A percentile compares a stretch with the other conserved stretches of the same genome.
Conservation (phyloP, 2,113 vertebrate genomes). For the Macaca fascicularis region DNA sequence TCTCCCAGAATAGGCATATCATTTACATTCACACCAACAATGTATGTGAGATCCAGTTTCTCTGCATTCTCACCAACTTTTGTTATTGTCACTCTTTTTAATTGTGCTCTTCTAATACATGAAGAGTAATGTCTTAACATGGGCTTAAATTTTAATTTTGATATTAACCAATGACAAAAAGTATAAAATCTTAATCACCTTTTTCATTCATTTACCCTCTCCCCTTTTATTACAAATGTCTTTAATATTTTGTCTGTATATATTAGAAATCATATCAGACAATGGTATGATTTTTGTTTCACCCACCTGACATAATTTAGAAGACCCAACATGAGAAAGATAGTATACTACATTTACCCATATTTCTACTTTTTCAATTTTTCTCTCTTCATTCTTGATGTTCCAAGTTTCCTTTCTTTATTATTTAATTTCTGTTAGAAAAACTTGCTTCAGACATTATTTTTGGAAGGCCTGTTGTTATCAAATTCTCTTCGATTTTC, state of each 20-base stretch:
- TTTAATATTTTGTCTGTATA: background rate
- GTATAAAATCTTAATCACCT: background rate
- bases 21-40: background rate
- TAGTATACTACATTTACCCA: background rate
- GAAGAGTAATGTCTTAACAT: background rate
- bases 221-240: background rate
- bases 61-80: background rate
- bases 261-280: background rate
- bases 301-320: background rate
- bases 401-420: background rate
- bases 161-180: background rate
- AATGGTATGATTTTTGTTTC: background rate
- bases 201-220: background rate
- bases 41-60: too few relatives aligned
- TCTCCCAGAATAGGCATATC: background rate
- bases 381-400: background rate
- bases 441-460: background rate
- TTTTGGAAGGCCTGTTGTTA: background rate
- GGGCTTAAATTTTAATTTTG: background rate
- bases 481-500: background rate
- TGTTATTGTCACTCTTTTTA: background rate
- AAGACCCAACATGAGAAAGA: background rate
- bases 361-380: background rate
- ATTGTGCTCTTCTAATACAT: background rate
- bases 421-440: background rate